These are phyloP conservation scores for Papilio demoleus DNA, from an alignment of 2,888 invertebrate genomes.

Conservation along the genomic window DNA sequence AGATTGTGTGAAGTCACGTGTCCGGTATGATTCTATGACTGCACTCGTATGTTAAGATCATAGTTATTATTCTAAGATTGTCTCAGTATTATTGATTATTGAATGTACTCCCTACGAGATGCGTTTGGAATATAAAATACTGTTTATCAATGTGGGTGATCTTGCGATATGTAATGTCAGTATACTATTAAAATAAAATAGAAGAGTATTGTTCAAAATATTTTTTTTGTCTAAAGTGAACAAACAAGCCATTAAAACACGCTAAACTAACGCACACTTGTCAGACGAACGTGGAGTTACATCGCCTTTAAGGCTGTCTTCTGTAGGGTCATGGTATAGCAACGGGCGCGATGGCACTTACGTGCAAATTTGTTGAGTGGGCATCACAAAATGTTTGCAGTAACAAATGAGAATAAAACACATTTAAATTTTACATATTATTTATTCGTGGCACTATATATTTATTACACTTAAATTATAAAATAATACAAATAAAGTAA, in stretches of 20 bases:
- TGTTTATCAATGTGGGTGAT: conserved; percentile 37
- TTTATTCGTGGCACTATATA: conserved; percentile 29
- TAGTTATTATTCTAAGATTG: conserved; percentile 37
- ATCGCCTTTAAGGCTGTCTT: too few relatives aligned
- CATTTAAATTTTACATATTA: neutral
- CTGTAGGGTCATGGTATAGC: too few relatives aligned
- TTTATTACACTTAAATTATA: neutral
- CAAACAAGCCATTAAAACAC: too few relatives aligned
- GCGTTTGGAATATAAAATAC: conserved; percentile 32
- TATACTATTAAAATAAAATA: too few relatives aligned
- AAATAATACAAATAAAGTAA: conserved; percentile 20
- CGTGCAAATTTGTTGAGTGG: too few relatives aligned
- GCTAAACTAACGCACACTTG: too few relatives aligned
- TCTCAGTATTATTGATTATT: conserved; percentile 21
- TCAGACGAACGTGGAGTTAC: too few relatives aligned
- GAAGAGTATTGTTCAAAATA: too few relatives aligned
- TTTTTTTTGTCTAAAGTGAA: too few relatives aligned
- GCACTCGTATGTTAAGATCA: conserved; percentile 27
- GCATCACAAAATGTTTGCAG: too few relatives aligned
- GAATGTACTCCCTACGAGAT: conserved; percentile 23
- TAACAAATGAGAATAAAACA: conserved; percentile 2
- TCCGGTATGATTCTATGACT: neutral
- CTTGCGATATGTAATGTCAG: conserved; percentile 9
- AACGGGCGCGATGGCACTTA: too few relatives aligned
- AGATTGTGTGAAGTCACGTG: conserved; percentile 16